Evolutionary conservation across 2,888 invertebrate genomes (phyloP), one percentile per base, ranked within the genome.

Genomic region (Urechis unicinctus): DNA sequence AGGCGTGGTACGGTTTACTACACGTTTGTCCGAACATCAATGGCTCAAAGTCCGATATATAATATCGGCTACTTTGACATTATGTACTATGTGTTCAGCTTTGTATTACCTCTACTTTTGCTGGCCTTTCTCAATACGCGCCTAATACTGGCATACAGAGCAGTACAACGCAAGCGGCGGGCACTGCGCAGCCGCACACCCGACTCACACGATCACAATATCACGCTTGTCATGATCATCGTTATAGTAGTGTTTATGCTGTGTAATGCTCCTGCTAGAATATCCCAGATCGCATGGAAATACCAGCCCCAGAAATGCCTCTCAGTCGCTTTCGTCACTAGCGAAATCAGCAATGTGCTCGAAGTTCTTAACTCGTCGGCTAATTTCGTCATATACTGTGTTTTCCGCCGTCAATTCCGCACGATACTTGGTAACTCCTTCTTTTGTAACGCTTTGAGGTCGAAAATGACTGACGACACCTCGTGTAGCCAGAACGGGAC

Each of bases 341-440:
- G 22, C 30, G 52, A 48, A 29, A 21, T 55, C 9, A 55, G 48
- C 51, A 58, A 56, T 26, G 48, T 58, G 17, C 52, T 58, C 26
- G 58, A 58, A 47, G 50, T 36, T 30, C 41, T 41, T 5, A 36
- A 50, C 28, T 13, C 6, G 17, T 50, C 36, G 13, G 17, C 41
- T 36, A 60, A 60, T 42, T 58, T 60, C 24, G 31, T 58, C 41
- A 49, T 60, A 28, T 60, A 60, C 50, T 60, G 55, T 26, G 60
- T 50, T n/a, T 53, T 58, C 26, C 49, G 60, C 13, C 31, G 48
- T 24, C 58, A 60, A 42, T 60, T 60, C 52, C 36, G 60, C 13
- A 25, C 29, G 3, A 56, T 56, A 22, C 51, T 59, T 1, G 25
- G 36, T 9, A 17, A 36, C 36, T 13, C 36, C 17, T 36, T 36